Conservation (phyloP, 2,113 vertebrate genomes). For the Brachionichthys hirsutus region DNA sequence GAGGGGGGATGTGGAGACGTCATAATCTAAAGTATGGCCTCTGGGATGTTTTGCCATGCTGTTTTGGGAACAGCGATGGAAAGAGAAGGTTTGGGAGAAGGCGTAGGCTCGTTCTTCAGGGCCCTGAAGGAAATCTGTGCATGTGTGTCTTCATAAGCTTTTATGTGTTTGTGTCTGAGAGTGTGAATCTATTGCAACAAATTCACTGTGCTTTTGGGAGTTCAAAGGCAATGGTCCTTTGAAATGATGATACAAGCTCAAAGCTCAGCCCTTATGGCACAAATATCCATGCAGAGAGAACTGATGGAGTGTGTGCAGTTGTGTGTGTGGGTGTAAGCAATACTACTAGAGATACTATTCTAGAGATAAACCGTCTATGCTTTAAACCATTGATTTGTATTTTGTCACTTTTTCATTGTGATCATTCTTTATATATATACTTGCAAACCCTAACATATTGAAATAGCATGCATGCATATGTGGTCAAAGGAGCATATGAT, state of each 20-base stretch:
- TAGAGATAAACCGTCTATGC: too few species aligned
- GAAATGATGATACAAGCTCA: conserved; percentile 50
- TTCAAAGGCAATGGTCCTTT: conserved; percentile 67
- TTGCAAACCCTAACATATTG: background rate
- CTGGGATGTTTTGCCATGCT: conserved; percentile 47
- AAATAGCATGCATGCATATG: background rate
- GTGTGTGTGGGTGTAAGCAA: background rate
- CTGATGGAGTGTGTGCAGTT: conserved; percentile 27
- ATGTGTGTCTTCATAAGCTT: conserved; percentile 33
- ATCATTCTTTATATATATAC: background rate
- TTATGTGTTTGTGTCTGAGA: conserved; percentile 31
- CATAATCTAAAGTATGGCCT: conserved; percentile 44
- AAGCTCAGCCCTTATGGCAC: conserved; percentile 44
- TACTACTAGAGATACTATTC: too few species aligned
- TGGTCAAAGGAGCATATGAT: background rate
- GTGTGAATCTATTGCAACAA: conserved; percentile 45
- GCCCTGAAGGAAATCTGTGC: conserved; percentile 44
- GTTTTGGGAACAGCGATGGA: conserved; percentile 53
- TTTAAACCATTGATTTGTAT: too few species aligned
- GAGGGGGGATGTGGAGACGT: conserved; percentile 20
- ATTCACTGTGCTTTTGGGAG: conserved; percentile 45
- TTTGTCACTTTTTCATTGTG: too few species aligned
- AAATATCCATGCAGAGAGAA: conserved; percentile 37
- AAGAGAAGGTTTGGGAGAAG: conserved; percentile 35
- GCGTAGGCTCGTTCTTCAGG: conserved; percentile 31